phyloP scores from a whole-genome alignment of 1,140 invertebrate species.

The Caenorhabditis inopinata region DNA sequence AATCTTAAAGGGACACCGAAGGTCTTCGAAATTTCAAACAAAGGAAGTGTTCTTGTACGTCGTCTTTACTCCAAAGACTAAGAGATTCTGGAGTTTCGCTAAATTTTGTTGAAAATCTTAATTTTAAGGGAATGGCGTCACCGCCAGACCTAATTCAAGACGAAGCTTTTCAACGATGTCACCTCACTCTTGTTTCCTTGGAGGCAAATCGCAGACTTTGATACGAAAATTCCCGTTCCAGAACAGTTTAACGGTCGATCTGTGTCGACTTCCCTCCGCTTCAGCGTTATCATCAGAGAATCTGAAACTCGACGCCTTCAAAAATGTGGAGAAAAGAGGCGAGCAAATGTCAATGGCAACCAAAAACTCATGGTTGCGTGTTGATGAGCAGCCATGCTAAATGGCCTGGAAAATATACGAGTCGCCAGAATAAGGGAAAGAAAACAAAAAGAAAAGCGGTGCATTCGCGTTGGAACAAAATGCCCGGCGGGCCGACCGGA shows the following conservation, averaged over 20 bases:
- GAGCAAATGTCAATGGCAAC: not conserved
- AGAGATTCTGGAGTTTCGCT: too few species aligned
- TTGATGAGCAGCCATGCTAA: conserved; percentile 19
- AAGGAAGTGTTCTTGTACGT: too few species aligned
- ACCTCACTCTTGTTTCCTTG: conserved; percentile 20
- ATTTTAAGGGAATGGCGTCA: too few species aligned
- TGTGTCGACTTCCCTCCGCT: not conserved
- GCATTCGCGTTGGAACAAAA: conserved; percentile 9
- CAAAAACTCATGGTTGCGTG: conserved; percentile 3
- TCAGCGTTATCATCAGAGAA: not conserved
- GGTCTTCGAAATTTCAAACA: too few species aligned
- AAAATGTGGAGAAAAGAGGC: not conserved
- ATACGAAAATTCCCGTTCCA: not conserved
- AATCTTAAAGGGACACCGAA: too few species aligned
- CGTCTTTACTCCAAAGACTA: too few species aligned
- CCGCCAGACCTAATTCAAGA: too few species aligned
- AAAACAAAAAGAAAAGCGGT: not conserved
- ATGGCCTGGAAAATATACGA: not conserved
- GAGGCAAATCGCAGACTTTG: not conserved
- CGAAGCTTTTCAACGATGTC: too few species aligned
- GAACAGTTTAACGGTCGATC: not conserved
- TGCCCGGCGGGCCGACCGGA: not conserved
- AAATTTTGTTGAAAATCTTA: too few species aligned
- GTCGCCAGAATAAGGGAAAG: not conserved
- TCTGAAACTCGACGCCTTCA: not conserved